Evolutionary conservation across 2,888 invertebrate species (phyloP).

Genomic region (Coleophora deauratella): DNA sequence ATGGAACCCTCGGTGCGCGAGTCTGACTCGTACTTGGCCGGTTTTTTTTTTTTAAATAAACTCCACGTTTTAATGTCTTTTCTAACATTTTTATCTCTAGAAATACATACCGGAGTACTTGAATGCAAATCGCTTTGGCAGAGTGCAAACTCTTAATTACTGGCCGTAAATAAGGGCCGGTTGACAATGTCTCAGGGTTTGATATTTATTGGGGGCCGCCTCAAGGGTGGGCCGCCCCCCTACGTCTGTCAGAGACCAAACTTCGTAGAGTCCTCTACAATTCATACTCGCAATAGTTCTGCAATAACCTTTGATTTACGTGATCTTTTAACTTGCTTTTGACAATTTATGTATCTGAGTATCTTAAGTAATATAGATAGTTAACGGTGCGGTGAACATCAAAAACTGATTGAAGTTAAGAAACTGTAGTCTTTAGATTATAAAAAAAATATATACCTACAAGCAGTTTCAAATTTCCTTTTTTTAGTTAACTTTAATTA

Average conservation of each 20-base stretch:
- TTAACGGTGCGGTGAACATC: no score
- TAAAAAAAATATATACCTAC: no score
- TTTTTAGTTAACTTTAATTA: no score
- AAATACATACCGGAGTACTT: no score
- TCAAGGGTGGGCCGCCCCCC: conserved; percentile 23
- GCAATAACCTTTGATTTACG: neutral
- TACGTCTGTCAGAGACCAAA: conserved; percentile 44
- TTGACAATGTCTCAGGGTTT: conserved; percentile 69
- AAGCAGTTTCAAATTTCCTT: no score
- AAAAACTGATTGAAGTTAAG: no score
- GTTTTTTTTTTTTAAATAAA: no score
- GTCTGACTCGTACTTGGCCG: neutral
- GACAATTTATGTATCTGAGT: neutral
- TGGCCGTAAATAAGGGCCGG: conserved; percentile 71
- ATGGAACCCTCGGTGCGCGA: no score
- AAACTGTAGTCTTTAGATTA: no score
- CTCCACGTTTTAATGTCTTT: no score
- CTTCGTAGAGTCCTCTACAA: conserved; percentile 18
- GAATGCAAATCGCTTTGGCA: conserved; percentile 73
- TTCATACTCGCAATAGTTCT: neutral
- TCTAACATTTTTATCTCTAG: no score
- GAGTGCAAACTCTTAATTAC: conserved; percentile 74
- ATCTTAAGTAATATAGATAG: no score
- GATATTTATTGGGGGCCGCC: conserved; percentile 60
- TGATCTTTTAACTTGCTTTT: conserved; percentile 12